Evolutionary conservation across 2,113 vertebrate species (phyloP).

Genomic region (Corythornis vintsioides): DNA sequence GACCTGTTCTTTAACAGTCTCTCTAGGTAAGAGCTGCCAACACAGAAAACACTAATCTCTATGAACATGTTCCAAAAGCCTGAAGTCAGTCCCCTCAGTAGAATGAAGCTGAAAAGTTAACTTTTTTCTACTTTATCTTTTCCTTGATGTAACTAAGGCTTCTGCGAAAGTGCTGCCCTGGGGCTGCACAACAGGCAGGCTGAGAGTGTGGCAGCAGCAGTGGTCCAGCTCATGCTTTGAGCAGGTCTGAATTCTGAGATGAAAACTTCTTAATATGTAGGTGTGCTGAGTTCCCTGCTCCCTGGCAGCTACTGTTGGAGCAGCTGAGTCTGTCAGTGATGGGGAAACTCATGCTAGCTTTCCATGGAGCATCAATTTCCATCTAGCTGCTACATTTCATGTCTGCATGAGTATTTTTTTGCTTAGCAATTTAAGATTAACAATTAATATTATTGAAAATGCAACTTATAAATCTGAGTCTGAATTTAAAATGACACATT

Average conservation of each 20-base stretch:
- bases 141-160: too few species aligned
- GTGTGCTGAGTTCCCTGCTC: neutral
- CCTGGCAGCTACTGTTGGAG: too few species aligned
- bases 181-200: neutral
- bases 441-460: too few species aligned
- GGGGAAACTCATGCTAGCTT: neutral
- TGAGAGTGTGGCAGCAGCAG: neutral
- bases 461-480: neutral
- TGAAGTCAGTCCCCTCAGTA: neutral
- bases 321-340: too few species aligned
- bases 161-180: neutral
- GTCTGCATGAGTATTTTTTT: neutral
- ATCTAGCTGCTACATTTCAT: neutral
- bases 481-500: neutral
- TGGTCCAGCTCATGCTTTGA: neutral
- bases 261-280: neutral
- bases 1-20: neutral
- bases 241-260: neutral
- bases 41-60: neutral
- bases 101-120: neutral
- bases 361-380: neutral
- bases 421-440: too few species aligned
- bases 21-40: neutral
- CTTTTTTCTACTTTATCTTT: neutral
- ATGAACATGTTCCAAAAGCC: neutral